Evolutionary conservation across 2,888 invertebrate species (phyloP), one percentile per base, ranked within the genome.

Genomic region (Stenodema calcarata): DNA sequence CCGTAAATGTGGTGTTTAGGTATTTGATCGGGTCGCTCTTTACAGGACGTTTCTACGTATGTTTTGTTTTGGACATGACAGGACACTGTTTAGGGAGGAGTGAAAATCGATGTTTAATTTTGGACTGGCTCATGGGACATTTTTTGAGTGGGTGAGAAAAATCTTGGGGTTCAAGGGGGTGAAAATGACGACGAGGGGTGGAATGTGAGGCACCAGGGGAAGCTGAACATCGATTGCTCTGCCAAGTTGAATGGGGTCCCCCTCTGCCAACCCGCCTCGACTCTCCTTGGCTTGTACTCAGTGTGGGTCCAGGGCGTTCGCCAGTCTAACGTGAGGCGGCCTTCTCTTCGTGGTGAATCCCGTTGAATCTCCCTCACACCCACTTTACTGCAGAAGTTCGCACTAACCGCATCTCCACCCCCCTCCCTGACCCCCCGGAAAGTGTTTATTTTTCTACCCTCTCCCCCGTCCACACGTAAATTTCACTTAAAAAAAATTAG

Each of bases 201-300:
- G 73, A 3, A 12, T 16, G 16, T 12, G n/a, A 78, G n/a, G n/a
- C n/a, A n/a, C n/a, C n/a, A n/a, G 78, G 44, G 78, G 78, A 78
- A 44, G 78, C 78, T 78, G 78, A 62, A 44, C 82, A 82, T 82
- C 82, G 82, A 82, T 82, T 82, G 82, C 82, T 42, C 62, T 82
- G 82, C 82, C 82, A 82, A 82, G 82, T 69, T 82, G 82, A 82
- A 82, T 82, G 82, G 82, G 69, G 62, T 23, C 69, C 82, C 54
- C 69, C 42, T 18, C n/a, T 41, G 14, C 7, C 35, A 30, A n/a
- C 41, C 76, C 76, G 16, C 42, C 78, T 28, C 27, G 12, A 23
- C 78, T 3, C 4, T 0, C 27, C 44, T 3, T 42, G 44, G 18
- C 41, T 35, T 28, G 44, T 44, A 44, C 44, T 27, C 78, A 44